Percentiles rank a stretch among this genome's conserved stretches.
phyloP scores from a whole-genome alignment of 2,113 vertebrate genomes.

The Colaptes auratus region DNA sequence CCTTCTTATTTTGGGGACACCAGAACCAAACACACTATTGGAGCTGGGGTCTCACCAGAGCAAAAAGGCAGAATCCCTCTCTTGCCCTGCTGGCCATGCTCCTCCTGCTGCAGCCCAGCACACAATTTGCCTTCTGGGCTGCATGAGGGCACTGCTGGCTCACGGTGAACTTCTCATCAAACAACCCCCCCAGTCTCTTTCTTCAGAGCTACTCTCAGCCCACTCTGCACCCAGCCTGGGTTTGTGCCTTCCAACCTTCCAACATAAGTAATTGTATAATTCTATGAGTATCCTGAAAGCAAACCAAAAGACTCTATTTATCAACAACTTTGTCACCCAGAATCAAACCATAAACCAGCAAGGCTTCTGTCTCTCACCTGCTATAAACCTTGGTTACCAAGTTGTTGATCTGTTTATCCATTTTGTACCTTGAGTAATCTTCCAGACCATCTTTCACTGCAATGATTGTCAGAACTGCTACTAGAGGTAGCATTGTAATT shows the following conservation, averaged over 20 bases:
- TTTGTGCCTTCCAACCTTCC: not conserved
- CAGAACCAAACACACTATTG: no score
- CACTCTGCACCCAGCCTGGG: no score
- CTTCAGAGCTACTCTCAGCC: no score
- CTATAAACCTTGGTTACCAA: constrained; percentile 85
- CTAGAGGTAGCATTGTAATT: constrained; percentile 94
- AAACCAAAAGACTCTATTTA: not conserved
- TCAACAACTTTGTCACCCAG: not conserved
- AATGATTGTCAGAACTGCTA: constrained; percentile 89
- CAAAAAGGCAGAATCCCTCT: no score
- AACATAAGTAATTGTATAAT: not conserved
- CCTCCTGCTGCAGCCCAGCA: no score
- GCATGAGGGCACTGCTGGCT: no score
- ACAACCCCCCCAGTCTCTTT: no score
- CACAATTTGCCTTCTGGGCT: no score
- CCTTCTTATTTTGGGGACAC: no score
- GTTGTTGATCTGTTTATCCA: constrained; percentile 92
- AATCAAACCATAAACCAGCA: not conserved
- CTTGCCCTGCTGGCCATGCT: no score
- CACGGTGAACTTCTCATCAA: no score
- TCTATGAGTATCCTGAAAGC: not conserved
- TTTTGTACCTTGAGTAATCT: constrained; percentile 91
- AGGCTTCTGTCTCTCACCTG: constrained; percentile 78
- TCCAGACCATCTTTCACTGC: constrained; percentile 95
- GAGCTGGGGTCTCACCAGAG: no score